Evolutionary conservation across 2,888 invertebrate species (phyloP), one percentile per base, ranked within the genome.

Genomic region (Bimastos eiseni): DNA sequence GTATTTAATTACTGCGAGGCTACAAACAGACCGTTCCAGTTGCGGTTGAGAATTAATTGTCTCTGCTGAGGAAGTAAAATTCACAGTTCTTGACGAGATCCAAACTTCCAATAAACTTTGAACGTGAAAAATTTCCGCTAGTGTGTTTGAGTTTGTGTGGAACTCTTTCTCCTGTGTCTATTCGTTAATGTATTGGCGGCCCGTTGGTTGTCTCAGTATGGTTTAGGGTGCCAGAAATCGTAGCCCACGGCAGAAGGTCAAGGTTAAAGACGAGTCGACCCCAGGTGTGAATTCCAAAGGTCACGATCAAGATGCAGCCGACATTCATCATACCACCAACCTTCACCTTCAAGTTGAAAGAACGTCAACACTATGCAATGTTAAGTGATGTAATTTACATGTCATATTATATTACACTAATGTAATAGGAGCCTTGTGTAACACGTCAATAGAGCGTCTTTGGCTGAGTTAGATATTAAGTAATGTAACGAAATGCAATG

Each of bases 251-350:
- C 36, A 91, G 38, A 33, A 41, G 55, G 49, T 91, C 88, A 86
- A 93, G 91, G 89, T 92, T 84, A 89, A 92, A 93, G 70, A 92
- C 89, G n/a, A 91, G 88, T n/a, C 91, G 89, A 49, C 92, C 92
- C 92, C 92, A 93, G 15, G 93, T 93, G 84, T 92, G 92, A 11
- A 91, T 92, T 34, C 92, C 92, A 83, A 93, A 55, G 24, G 92
- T 92, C 17, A 93, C 91, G 34, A 92, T 91, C 3, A 91, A 30
- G 30, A 93, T 88, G 21, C 93, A 92, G 41, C 91, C 36, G 15
- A 92, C 38, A 91, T 93, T 93, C 92, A 93, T 91, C 19, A 93
- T 83, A 41, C 92, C 90, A 24, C 93, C 93, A 11, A 91, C 90
- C 88, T 91, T 93, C n/a, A 92, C 92, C 93, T 93, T 55, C 21